A percentile compares a stretch with the other conserved stretches of the same genome.
Evolutionary conservation across 2,113 vertebrate genomes (phyloP).

Genomic region (Ramphastos sulfuratus): DNA sequence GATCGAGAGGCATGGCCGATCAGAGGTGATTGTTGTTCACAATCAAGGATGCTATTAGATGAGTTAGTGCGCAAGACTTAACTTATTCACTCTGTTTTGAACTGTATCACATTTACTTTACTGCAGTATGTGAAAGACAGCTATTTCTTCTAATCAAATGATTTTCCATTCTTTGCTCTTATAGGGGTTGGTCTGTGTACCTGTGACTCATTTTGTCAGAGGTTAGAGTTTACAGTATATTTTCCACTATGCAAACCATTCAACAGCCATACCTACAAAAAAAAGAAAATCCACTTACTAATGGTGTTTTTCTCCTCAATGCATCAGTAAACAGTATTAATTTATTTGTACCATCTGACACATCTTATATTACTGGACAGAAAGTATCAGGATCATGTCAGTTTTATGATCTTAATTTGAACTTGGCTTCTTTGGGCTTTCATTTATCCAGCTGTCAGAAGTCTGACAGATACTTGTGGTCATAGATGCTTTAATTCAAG

Average conservation of each 20-base stretch:
- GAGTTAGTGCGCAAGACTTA: background rate
- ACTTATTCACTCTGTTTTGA: rapidly evolving
- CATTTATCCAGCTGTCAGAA: background rate
- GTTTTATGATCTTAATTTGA: background rate
- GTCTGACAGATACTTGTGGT: background rate
- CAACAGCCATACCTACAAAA: background rate
- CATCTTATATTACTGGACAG: background rate
- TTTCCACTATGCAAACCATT: background rate
- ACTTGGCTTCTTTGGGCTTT: background rate
- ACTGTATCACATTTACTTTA: background rate
- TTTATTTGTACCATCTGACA: background rate
- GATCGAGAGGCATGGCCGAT: background rate
- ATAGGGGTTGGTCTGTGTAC: background rate
- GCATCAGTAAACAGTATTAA: background rate
- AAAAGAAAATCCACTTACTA: background rate
- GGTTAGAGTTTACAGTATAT: background rate
- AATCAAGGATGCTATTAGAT: background rate
- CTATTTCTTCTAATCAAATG: background rate
- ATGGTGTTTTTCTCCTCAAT: background rate
- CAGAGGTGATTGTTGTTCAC: background rate
- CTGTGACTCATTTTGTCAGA: background rate
- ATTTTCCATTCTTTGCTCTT: background rate
- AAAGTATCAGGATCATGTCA: background rate
- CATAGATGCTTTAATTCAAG: background rate
- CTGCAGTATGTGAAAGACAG: background rate